These are phyloP conservation scores for Irena cyanogastra DNA, from an alignment of 2,113 vertebrate species.

Conservation along the genomic window DNA sequence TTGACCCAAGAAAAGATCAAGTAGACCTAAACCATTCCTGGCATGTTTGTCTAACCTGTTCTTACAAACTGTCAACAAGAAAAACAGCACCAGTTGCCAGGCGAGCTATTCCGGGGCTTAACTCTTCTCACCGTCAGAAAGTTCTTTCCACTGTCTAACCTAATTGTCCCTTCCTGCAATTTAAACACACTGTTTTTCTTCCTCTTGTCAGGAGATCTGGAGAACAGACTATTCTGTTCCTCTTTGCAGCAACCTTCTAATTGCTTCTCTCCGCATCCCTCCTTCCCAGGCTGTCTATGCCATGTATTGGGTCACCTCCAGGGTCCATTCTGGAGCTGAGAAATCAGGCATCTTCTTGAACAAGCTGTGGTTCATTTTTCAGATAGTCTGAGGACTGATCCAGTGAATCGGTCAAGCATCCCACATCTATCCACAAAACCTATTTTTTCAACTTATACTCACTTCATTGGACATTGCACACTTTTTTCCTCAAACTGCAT, in stretches of 20 bases:
- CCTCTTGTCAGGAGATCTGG: not conserved
- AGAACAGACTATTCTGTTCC: not conserved
- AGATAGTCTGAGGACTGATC: not conserved
- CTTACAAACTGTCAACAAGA: constrained; percentile 40
- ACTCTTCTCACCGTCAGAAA: not conserved
- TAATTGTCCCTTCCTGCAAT: constrained; percentile 33
- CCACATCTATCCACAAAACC: not conserved
- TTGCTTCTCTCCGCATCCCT: accelerated
- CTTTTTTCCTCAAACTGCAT: accelerated
- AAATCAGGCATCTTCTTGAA: not conserved
- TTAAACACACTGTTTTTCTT: constrained; percentile 28
- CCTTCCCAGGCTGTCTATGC: not conserved
- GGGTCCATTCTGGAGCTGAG: not conserved
- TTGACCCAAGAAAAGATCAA: constrained; percentile 31
- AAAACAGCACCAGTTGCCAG: constrained; percentile 29
- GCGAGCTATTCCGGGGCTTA: not conserved
- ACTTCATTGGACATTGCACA: accelerated
- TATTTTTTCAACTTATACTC: not conserved
- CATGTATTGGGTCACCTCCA: not conserved
- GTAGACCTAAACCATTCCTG: constrained; percentile 33
- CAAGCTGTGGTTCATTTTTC: not conserved
- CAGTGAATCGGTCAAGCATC: not conserved
- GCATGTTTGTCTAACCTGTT: constrained; percentile 49
- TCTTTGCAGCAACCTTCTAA: not conserved
- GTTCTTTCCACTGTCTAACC: constrained; percentile 13